Conservation (phyloP, 2,113 vertebrate genomes). For the Irena cyanogastra region DNA sequence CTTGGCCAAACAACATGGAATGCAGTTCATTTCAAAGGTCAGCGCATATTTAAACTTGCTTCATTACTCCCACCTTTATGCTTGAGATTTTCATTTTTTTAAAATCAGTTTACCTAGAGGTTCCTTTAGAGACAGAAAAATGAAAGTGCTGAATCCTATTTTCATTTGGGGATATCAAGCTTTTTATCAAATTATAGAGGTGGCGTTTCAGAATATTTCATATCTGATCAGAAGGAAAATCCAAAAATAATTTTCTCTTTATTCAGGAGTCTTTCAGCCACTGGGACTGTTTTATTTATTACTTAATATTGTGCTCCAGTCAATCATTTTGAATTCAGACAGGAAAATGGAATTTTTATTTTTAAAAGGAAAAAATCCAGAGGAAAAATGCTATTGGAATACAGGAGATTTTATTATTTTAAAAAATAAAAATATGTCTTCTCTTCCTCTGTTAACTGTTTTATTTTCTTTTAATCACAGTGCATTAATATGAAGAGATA, state of each 20-base stretch:
- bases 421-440: constrained; percentile 33
- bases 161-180: constrained; percentile 88
- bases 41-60: constrained; percentile 86
- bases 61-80: constrained; percentile 81
- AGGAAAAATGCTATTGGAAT: constrained; percentile 59
- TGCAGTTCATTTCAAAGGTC: constrained; percentile 91
- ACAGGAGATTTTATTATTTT: constrained; percentile 60
- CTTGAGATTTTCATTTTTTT: constrained; percentile 78
- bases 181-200: constrained; percentile 92
- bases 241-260: constrained; percentile 81
- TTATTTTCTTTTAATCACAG: constrained; percentile 24
- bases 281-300: constrained; percentile 75
- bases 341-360: constrained; percentile 74
- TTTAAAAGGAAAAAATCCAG: constrained; percentile 61
- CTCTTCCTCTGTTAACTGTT: background rate
- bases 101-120: constrained; percentile 79
- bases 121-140: constrained; percentile 82
- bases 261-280: constrained; percentile 77
- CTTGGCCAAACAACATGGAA: constrained; percentile 80
- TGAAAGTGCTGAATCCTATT: constrained; percentile 89
- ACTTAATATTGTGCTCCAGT: constrained; percentile 77
- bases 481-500: constrained; percentile 20
- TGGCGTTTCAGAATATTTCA: constrained; percentile 88
- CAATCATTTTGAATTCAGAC: constrained; percentile 77
- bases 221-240: constrained; percentile 87